Conservation (phyloP, 1,140 invertebrate species). For the Hydropsyche tenuis region DNA sequence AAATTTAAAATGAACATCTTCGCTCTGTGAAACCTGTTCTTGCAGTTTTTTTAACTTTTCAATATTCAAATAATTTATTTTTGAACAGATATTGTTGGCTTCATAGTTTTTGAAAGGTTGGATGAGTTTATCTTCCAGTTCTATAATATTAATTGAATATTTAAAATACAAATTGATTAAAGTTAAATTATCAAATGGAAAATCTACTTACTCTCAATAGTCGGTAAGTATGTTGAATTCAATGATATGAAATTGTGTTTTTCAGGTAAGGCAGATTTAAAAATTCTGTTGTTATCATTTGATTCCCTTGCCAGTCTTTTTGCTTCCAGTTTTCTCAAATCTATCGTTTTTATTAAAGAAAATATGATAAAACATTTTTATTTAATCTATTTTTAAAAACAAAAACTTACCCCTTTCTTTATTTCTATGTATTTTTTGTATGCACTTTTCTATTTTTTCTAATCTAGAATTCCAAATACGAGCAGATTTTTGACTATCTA, state of each 20-base stretch:
- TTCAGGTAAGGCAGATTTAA: not conserved
- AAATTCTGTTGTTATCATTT: not conserved
- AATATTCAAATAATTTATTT: not conserved
- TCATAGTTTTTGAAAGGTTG: not conserved
- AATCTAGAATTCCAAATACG: slow-evolving; percentile 16
- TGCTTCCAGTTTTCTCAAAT: slow-evolving; percentile 21
- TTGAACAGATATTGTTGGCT: not conserved
- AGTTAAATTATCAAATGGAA: too few relatives aligned
- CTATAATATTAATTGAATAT: not conserved
- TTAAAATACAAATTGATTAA: too few relatives aligned
- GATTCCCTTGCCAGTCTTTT: not conserved
- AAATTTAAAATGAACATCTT: too few relatives aligned
- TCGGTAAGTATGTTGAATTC: slow-evolving; percentile 15
- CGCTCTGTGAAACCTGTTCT: not conserved
- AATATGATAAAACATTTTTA: too few relatives aligned
- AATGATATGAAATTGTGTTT: not conserved
- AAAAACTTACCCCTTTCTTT: slow-evolving; percentile 23
- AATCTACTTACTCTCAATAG: not conserved
- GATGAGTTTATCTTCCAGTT: not conserved
- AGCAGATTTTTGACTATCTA: slow-evolving; percentile 9
- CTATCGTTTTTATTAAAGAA: not conserved
- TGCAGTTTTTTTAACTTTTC: not conserved
- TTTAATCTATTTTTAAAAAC: not conserved
- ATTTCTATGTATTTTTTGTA: slow-evolving; percentile 21
- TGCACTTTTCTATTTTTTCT: slow-evolving; percentile 13